A percentile compares a stretch with the other conserved stretches of the same genome.
phyloP scores from a whole-genome alignment of 2,888 invertebrate genomes.

The Aleiodes testaceus region DNA sequence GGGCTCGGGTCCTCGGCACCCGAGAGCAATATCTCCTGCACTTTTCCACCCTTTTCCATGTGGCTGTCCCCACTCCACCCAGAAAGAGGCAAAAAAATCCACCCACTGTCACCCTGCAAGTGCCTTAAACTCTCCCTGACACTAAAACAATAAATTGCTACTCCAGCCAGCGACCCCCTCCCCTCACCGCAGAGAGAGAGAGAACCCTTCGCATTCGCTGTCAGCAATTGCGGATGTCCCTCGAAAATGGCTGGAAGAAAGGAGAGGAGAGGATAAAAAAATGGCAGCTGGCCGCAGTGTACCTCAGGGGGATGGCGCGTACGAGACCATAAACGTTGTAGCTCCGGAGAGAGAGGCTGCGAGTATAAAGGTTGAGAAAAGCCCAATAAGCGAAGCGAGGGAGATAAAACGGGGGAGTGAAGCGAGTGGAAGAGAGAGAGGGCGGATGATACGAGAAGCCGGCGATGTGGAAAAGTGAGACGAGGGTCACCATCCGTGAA shows the following conservation, averaged over 20 bases:
- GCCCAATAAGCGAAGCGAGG: constrained; percentile 21
- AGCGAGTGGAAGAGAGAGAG: constrained; percentile 43
- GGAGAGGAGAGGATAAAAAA: constrained; percentile 73
- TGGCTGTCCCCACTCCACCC: constrained; percentile 34
- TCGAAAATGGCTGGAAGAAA: neutral
- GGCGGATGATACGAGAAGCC: constrained; percentile 44
- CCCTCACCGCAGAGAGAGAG: constrained; percentile 52
- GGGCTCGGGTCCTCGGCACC: neutral
- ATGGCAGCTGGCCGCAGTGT: constrained; percentile 73
- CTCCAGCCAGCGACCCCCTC: constrained; percentile 47
- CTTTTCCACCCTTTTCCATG: constrained; percentile 45
- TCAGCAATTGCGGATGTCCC: constrained; percentile 65
- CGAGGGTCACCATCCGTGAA: constrained; percentile 53
- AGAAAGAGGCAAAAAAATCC: neutral
- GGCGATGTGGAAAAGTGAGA: constrained; percentile 46
- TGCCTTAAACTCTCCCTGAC: constrained; percentile 12
- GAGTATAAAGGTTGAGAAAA: constrained; percentile 42
- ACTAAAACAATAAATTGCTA: constrained; percentile 70
- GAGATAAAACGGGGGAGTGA: constrained; percentile 72
- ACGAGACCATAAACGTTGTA: constrained; percentile 46
- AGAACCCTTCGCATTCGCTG: constrained; percentile 70
- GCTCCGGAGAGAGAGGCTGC: constrained; percentile 35
- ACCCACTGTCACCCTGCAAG: constrained; percentile 15
- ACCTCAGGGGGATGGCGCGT: constrained; percentile 74
- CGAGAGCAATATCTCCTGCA: constrained; percentile 5